Conservation (phyloP, 1,140 invertebrate genomes). For the Pararge aegeria region DNA sequence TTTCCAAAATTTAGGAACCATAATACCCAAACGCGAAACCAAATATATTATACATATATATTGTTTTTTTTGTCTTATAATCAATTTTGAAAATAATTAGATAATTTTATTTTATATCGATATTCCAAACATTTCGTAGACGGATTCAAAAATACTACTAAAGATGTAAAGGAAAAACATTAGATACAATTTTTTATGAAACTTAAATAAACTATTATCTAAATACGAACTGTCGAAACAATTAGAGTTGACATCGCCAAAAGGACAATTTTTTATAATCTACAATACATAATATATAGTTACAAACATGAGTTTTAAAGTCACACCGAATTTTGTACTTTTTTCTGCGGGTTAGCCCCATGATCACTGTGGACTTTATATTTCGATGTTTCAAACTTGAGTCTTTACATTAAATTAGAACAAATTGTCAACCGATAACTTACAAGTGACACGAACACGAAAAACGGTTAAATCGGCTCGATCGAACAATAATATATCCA, state of each 20-base stretch:
- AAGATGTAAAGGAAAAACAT: slow-evolving; percentile 68
- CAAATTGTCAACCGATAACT: slow-evolving; percentile 74
- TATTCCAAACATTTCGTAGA: slow-evolving; percentile 73
- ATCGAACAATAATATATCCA: slow-evolving; percentile 59
- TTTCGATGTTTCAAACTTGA: slow-evolving; percentile 76
- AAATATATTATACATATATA: slow-evolving; percentile 71
- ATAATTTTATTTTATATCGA: slow-evolving; percentile 65
- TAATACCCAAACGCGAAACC: slow-evolving; percentile 78
- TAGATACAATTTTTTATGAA: slow-evolving; percentile 62
- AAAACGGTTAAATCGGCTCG: slow-evolving; percentile 50
- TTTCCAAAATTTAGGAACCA: slow-evolving; percentile 80
- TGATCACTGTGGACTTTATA: slow-evolving; percentile 75
- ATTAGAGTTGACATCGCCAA: slow-evolving; percentile 61
- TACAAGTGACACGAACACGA: slow-evolving; percentile 46
- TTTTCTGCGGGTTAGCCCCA: slow-evolving; percentile 64
- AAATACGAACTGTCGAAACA: slow-evolving; percentile 64
- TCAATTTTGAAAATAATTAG: slow-evolving; percentile 77
- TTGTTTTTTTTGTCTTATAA: slow-evolving; percentile 68
- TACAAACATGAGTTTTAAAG: slow-evolving; percentile 71
- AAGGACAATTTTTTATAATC: slow-evolving; percentile 68
- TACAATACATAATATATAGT: slow-evolving; percentile 68
- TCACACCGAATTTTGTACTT: slow-evolving; percentile 79
- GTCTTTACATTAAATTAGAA: slow-evolving; percentile 73
- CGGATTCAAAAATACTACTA: slow-evolving; percentile 72
- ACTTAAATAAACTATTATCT: slow-evolving; percentile 74